Evolutionary conservation across 2,888 invertebrate genomes (phyloP).

Genomic region (Sepiola atlantica): DNA sequence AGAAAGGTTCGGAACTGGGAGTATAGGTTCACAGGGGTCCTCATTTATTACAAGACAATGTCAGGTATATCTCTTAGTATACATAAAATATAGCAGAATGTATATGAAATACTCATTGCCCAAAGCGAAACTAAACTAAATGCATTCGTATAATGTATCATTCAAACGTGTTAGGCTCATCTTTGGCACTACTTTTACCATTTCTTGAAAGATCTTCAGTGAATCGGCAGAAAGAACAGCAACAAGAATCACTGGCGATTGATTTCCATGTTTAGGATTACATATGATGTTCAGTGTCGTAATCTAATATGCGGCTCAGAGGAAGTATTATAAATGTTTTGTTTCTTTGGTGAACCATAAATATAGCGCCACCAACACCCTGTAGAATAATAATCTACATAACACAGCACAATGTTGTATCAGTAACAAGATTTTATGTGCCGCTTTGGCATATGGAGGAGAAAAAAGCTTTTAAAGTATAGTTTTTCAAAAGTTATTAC

Average conservation of each 20-base stretch:
- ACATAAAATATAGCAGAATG: neutral
- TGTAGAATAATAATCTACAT: neutral
- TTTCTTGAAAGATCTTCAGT: neutral
- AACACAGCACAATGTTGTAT: neutral
- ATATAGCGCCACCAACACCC: neutral
- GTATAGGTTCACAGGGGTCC: too few species aligned
- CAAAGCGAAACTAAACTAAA: too few species aligned
- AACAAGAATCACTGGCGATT: neutral
- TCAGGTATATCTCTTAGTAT: too few species aligned
- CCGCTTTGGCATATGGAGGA: neutral
- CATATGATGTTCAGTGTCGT: neutral
- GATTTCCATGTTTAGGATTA: neutral
- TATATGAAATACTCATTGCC: neutral
- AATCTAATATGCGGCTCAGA: neutral
- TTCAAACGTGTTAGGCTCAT: neutral
- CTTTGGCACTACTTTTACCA: neutral
- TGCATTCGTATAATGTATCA: neutral
- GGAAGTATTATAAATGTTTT: neutral
- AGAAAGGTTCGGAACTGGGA: too few species aligned
- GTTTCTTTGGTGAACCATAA: neutral
- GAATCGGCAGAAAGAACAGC: neutral
- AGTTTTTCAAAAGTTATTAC: neutral
- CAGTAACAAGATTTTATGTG: neutral
- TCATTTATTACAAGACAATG: too few species aligned
- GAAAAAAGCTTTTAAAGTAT: constrained; percentile 18